Percentiles rank a stretch among this genome's conserved stretches.
phyloP scores from a whole-genome alignment of 2,113 vertebrate species.

The Pterocles gutturalis region DNA sequence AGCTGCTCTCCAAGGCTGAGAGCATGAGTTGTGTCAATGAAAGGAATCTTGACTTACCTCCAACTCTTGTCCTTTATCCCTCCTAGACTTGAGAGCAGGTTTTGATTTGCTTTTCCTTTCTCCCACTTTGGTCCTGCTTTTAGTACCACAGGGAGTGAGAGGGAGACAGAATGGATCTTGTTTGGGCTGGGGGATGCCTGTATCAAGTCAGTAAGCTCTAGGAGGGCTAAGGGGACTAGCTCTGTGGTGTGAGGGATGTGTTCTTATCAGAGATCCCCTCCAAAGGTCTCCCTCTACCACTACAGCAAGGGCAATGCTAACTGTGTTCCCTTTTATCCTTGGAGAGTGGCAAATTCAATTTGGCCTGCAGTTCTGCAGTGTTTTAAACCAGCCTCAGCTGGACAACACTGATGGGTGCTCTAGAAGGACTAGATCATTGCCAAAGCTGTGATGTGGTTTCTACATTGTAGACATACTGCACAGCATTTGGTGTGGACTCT shows the following conservation, averaged over 20 bases:
- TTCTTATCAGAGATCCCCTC: neutral
- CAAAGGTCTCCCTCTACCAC: neutral
- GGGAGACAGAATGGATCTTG: neutral
- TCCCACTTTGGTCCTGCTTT: neutral
- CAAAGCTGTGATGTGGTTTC: neutral
- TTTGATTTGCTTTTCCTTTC: neutral
- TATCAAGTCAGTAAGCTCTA: neutral
- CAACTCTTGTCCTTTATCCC: neutral
- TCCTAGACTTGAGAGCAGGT: neutral
- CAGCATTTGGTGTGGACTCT: neutral
- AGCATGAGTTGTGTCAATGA: neutral
- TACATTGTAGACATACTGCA: fast-evolving
- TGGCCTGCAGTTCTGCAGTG: neutral
- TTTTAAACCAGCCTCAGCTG: neutral
- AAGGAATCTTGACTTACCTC: neutral
- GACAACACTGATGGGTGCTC: neutral
- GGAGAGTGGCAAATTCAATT: neutral
- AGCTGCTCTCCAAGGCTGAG: neutral
- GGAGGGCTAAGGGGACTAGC: neutral
- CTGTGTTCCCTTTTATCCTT: neutral
- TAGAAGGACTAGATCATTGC: neutral
- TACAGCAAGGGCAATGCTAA: neutral
- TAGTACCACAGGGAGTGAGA: neutral
- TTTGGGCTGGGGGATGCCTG: neutral
- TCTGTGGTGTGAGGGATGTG: neutral